These are phyloP conservation scores for Lottia gigantea DNA, from an alignment of 2,888 invertebrate species.

Conservation along the genomic window DNA sequence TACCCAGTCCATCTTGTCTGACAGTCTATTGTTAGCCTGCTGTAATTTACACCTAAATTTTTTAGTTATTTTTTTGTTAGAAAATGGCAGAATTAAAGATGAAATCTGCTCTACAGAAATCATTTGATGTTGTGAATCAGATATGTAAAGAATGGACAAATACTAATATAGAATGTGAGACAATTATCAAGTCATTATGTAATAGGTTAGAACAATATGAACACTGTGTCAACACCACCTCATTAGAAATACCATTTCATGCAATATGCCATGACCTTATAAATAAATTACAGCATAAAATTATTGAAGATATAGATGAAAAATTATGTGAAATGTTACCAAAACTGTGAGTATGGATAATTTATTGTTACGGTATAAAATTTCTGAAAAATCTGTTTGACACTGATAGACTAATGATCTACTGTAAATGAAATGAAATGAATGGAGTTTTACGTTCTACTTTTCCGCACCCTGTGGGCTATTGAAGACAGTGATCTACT, in stretches of 20 bases:
- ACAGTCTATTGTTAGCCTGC: too few relatives aligned
- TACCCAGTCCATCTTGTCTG: too few relatives aligned
- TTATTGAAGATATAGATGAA: neutral
- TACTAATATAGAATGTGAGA: neutral
- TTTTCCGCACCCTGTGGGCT: too few relatives aligned
- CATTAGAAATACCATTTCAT: neutral
- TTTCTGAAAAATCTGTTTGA: too few relatives aligned
- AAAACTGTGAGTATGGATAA: neutral
- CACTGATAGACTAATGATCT: too few relatives aligned
- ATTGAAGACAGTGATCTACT: too few relatives aligned
- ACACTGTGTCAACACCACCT: neutral
- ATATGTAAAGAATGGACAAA: neutral
- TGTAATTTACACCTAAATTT: too few relatives aligned
- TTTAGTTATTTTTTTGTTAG: too few relatives aligned
- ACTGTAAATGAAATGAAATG: too few relatives aligned
- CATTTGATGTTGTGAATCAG: neutral
- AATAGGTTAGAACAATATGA: constrained; percentile 5
- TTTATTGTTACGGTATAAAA: too few relatives aligned
- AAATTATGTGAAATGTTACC: neutral
- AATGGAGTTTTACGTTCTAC: too few relatives aligned
- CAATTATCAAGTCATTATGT: neutral
- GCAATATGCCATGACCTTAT: neutral
- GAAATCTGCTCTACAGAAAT: neutral
- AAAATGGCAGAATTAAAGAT: neutral
- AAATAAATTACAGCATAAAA: neutral